These are phyloP conservation scores for Zapus hudsonius DNA, from an alignment of 2,113 vertebrate species.

Conservation along the genomic window DNA sequence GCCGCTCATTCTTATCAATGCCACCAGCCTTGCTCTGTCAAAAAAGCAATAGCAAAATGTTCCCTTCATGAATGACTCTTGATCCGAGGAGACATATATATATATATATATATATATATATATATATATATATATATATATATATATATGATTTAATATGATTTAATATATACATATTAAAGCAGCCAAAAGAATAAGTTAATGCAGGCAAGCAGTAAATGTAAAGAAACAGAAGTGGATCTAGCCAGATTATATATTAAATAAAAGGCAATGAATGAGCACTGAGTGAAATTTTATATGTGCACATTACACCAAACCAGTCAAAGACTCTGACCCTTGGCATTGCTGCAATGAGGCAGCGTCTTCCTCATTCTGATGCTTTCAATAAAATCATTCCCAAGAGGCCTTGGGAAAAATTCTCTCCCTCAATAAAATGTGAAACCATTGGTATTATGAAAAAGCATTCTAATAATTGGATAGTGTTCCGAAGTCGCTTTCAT, in stretches of 20 bases:
- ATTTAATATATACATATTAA: slow-evolving; percentile 73
- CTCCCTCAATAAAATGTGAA: slow-evolving; percentile 86
- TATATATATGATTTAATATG: too few relatives aligned
- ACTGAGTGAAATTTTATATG: slow-evolving; percentile 86
- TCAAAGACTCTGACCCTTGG: slow-evolving; percentile 87
- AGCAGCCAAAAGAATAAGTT: slow-evolving; percentile 79
- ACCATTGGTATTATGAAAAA: slow-evolving; percentile 83
- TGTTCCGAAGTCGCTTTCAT: slow-evolving; percentile 82
- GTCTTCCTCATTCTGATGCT: slow-evolving; percentile 84
- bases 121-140: not conserved
- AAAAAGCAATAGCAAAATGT: slow-evolving; percentile 69
- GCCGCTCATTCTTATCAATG: slow-evolving; percentile 27
- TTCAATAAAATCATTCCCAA: slow-evolving; percentile 87
- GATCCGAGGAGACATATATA: slow-evolving; percentile 27
- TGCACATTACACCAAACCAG: slow-evolving; percentile 84
- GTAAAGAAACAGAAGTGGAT: slow-evolving; percentile 82
- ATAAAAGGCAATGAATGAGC: slow-evolving; percentile 86
- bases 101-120: not conserved
- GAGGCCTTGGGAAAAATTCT: slow-evolving; percentile 77
- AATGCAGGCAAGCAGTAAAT: slow-evolving; percentile 75
- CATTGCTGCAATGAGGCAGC: slow-evolving; percentile 80
- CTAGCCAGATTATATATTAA: slow-evolving; percentile 84
- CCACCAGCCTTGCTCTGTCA: slow-evolving; percentile 39
- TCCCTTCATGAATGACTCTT: slow-evolving; percentile 68
- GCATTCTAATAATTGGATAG: slow-evolving; percentile 86